Conservation (phyloP, 2,113 vertebrate genomes). For the Neolamprologus longior region DNA sequence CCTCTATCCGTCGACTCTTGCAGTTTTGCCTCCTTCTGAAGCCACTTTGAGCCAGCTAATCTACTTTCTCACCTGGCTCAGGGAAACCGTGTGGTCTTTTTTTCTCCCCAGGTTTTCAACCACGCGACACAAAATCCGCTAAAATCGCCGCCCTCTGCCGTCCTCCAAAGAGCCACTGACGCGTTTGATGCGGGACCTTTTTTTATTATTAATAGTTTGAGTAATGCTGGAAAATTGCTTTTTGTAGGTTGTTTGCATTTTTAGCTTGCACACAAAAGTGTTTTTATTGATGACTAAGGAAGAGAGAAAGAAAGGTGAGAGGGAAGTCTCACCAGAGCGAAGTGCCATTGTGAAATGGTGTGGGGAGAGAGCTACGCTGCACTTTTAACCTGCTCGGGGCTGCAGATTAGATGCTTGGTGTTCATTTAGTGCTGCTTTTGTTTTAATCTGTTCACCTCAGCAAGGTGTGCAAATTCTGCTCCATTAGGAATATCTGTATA, state of each 20-base stretch:
- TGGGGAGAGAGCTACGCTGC: slow-evolving; percentile 18
- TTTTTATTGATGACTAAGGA: slow-evolving; percentile 63
- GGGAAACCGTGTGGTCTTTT: background rate
- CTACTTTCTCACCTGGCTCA: background rate
- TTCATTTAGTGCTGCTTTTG: slow-evolving; percentile 20
- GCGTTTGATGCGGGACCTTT: background rate
- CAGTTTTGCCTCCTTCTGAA: slow-evolving; percentile 1
- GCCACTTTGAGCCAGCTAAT: background rate
- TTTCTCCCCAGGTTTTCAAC: background rate
- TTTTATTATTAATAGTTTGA: slow-evolving; percentile 40
- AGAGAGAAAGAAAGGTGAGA: background rate
- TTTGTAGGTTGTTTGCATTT: slow-evolving; percentile 36
- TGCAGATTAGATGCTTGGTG: slow-evolving; percentile 28
- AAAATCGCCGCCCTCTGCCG: background rate
- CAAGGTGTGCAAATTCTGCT: slow-evolving; percentile 63
- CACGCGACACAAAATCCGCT: slow-evolving; percentile 5
- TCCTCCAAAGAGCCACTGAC: background rate
- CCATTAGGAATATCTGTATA: slow-evolving; percentile 52
- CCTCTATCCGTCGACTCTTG: background rate
- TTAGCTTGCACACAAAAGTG: slow-evolving; percentile 27
- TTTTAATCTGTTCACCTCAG: slow-evolving; percentile 59
- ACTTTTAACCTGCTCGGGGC: slow-evolving; percentile 51
- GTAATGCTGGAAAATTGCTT: slow-evolving; percentile 35
- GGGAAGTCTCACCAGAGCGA: background rate
- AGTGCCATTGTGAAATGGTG: background rate